Evolutionary conservation across 2,888 invertebrate genomes (phyloP).

Genomic region (Coremacera marginata): DNA sequence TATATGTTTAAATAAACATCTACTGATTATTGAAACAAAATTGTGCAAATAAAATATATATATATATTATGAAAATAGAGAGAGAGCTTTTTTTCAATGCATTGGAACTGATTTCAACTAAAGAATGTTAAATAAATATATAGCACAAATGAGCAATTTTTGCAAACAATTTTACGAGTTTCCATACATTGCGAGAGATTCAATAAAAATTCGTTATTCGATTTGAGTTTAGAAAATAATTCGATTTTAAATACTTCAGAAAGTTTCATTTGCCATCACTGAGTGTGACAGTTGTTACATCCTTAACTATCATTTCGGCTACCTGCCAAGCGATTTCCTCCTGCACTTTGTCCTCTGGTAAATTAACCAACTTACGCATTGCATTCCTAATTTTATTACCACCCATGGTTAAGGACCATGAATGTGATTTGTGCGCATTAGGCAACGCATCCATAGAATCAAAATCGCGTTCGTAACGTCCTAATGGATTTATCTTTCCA

Average conservation of each 20-base stretch:
- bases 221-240: background rate
- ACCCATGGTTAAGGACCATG: slow-evolving; percentile 60
- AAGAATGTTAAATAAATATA: too few species aligned
- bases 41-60: too few species aligned
- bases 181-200: background rate
- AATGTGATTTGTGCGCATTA: slow-evolving; percentile 63
- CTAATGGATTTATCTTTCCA: slow-evolving; percentile 88
- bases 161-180: too few species aligned
- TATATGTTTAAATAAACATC: too few species aligned
- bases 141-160: too few species aligned
- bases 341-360: slow-evolving; percentile 88
- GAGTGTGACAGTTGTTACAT: slow-evolving; percentile 87
- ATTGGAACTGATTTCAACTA: too few species aligned
- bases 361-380: slow-evolving; percentile 84
- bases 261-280: slow-evolving; percentile 18
- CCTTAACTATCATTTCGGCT: slow-evolving; percentile 96
- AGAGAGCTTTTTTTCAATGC: too few species aligned
- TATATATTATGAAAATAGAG: too few species aligned
- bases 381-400: slow-evolving; percentile 71
- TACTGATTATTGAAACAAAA: too few species aligned
- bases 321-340: slow-evolving; percentile 98
- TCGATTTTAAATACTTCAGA: background rate
- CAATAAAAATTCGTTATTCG: background rate
- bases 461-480: slow-evolving; percentile 92
- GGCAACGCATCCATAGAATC: slow-evolving; percentile 70